These are phyloP conservation scores for Gonocerus acuteangulatus DNA, from an alignment of 2,888 invertebrate species.

Conservation along the genomic window DNA sequence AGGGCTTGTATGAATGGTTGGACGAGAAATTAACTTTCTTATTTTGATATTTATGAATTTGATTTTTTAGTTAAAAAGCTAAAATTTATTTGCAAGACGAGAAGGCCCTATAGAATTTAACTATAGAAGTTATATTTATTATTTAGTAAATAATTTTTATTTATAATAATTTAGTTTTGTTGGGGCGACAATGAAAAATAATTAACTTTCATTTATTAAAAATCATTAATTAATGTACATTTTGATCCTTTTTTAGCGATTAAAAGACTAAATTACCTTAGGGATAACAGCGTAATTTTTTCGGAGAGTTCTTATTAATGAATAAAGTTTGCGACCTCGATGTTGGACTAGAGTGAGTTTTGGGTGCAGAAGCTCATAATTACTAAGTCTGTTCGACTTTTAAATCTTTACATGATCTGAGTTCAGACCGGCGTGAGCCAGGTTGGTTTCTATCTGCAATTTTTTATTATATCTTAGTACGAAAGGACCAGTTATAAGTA, in stretches of 20 bases:
- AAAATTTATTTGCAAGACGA: constrained; percentile 59
- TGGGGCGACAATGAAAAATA: constrained; percentile 58
- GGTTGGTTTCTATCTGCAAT: constrained; percentile 76
- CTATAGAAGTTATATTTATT: constrained; percentile 40
- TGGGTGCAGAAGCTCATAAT: constrained; percentile 58
- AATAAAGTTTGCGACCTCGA: constrained; percentile 77
- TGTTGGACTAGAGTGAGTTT: constrained; percentile 73
- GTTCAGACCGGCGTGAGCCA: constrained; percentile 79
- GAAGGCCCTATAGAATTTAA: constrained; percentile 73
- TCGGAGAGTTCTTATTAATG: constrained; percentile 65
- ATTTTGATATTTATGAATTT: constrained; percentile 50
- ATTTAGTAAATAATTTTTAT: constrained; percentile 38
- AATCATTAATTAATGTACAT: constrained; percentile 49
- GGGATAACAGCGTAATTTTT: constrained; percentile 79
- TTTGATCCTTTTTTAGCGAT: constrained; percentile 55
- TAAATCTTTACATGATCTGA: constrained; percentile 81
- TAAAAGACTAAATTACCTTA: constrained; percentile 67
- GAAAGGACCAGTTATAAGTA: constrained; percentile 62
- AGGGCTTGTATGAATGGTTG: constrained; percentile 60
- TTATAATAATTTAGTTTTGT: constrained; percentile 48
- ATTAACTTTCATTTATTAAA: constrained; percentile 28
- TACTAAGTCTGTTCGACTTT: constrained; percentile 74
- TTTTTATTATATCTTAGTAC: constrained; percentile 58
- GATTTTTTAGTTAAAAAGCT: constrained; percentile 58
- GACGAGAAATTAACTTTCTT: constrained; percentile 53